These are phyloP conservation scores for Ariolimax columbianus DNA, from an alignment of 2,888 invertebrate genomes.

Conservation along the genomic window DNA sequence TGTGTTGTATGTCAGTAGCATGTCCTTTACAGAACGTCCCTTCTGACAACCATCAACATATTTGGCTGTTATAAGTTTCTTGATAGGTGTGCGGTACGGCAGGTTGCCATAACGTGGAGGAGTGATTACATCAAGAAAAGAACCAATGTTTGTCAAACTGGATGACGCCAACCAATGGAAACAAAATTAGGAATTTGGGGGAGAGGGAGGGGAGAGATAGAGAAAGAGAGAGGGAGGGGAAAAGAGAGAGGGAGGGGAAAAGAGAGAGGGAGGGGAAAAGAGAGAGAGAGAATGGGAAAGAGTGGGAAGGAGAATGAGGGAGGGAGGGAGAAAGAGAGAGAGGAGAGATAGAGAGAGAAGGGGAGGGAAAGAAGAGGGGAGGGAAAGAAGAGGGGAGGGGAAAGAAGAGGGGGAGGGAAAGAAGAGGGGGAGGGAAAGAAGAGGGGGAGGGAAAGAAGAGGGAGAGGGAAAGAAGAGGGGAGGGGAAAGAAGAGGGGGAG, in stretches of 20 bases:
- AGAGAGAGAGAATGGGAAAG: neutral
- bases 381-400: neutral
- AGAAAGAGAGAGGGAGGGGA: conserved; percentile 9
- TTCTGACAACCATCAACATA: too few species aligned
- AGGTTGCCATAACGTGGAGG: too few species aligned
- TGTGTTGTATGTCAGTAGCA: too few species aligned
- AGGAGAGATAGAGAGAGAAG: neutral
- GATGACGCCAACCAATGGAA: too few species aligned
- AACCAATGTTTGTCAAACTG: too few species aligned
- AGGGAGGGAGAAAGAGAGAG: conserved; percentile 15
- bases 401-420: neutral
- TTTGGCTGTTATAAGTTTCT: too few species aligned
- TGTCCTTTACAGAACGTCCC: too few species aligned
- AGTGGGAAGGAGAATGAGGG: neutral
- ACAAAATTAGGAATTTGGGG: too few species aligned
- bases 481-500: neutral
- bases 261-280: neutral
- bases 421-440: neutral
- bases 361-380: neutral
- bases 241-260: neutral
- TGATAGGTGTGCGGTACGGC: too few species aligned
- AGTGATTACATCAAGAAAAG: too few species aligned
- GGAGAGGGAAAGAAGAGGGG: neutral
- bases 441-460: neutral
- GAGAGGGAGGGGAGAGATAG: neutral